Conservation (phyloP, 2,797 vertebrate genomes). For the Buceros bicornis region DNA sequence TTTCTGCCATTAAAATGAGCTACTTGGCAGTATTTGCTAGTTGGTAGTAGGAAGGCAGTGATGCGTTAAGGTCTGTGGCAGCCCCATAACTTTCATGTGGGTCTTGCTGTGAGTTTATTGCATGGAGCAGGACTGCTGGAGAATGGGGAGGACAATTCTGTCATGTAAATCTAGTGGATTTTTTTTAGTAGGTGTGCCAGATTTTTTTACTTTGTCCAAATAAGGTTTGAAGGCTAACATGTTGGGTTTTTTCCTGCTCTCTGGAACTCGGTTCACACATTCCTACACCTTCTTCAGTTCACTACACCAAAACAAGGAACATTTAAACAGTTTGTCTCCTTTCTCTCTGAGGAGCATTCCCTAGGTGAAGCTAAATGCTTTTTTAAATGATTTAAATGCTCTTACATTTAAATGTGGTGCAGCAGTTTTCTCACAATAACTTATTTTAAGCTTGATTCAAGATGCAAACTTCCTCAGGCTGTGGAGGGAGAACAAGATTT, state of each 20-base stretch:
- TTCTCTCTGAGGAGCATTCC: not conserved
- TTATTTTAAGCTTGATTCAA: conserved; percentile 37
- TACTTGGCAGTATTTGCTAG: conserved; percentile 37
- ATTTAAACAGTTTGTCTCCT: not conserved
- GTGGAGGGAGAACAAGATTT: not conserved
- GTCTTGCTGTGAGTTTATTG: not conserved
- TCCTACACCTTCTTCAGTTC: not conserved
- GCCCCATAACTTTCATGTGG: not conserved
- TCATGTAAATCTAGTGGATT: not conserved
- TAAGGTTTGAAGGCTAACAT: conserved; percentile 35
- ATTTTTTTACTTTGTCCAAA: not conserved
- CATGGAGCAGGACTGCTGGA: not conserved
- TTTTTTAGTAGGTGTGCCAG: not conserved
- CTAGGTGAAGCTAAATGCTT: not conserved
- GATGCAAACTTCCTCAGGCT: not conserved
- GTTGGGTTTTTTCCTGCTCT: not conserved
- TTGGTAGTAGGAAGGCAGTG: not conserved
- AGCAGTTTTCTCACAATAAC: not conserved
- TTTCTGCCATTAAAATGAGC: conserved; percentile 65
- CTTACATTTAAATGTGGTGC: not conserved
- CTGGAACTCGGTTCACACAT: not conserved
- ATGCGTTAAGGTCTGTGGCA: conserved; percentile 15
- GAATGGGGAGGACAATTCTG: not conserved
- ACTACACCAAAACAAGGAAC: conserved; percentile 18
- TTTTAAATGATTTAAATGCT: not conserved